Evolutionary conservation across 2,797 vertebrate genomes (phyloP).

Genomic region (Bufotes viridis): DNA sequence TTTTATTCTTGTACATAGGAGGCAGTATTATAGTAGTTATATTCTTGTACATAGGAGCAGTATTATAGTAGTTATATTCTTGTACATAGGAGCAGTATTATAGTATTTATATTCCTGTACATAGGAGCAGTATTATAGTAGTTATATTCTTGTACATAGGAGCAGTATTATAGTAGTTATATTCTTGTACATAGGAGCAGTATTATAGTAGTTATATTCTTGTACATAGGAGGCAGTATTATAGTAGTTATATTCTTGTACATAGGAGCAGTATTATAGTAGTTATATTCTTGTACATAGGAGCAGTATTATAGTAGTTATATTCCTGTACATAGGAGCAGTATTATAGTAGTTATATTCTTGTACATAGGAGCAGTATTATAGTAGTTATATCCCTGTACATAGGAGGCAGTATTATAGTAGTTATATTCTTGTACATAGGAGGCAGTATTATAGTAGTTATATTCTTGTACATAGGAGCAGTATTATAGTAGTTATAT

Average conservation of each 20-base stretch:
- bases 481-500: background rate
- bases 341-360: no score
- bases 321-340: background rate
- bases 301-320: conserved; percentile 5
- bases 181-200: background rate
- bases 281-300: background rate
- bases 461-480: background rate
- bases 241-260: conserved; percentile 18
- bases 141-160: conserved; percentile 4
- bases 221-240: conserved; percentile 8
- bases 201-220: background rate
- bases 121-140: background rate
- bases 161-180: conserved; percentile 12
- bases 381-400: no score
- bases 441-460: no score
- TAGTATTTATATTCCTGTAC: background rate
- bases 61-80: background rate
- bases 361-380: no score
- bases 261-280: background rate
- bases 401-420: background rate
- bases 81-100: background rate
- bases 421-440: background rate
- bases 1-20: no score
- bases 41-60: no score
- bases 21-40: conserved; percentile 3